Conservation (phyloP, 2,888 invertebrate species). For the Volucella inanis region DNA sequence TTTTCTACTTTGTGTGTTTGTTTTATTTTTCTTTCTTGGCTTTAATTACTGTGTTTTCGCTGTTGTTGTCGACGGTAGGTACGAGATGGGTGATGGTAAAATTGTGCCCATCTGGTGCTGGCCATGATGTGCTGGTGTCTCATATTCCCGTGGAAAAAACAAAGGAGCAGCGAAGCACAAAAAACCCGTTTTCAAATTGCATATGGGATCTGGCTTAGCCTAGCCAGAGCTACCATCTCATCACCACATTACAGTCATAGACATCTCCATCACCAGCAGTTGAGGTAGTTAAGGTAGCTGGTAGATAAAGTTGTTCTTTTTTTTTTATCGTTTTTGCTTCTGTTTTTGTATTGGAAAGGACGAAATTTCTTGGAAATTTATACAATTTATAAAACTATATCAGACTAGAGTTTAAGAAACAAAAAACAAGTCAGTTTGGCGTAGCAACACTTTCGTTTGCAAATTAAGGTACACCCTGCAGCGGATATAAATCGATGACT, state of each 20-base stretch:
- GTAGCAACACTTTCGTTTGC: slow-evolving; percentile 22
- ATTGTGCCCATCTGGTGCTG: slow-evolving; percentile 34
- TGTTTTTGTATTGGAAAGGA: not conserved
- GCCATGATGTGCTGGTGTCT: slow-evolving; percentile 2
- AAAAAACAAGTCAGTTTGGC: not conserved
- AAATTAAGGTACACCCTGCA: too few species aligned
- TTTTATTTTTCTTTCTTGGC: slow-evolving; percentile 24
- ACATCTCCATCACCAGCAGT: too few species aligned
- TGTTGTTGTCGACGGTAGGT: slow-evolving; percentile 11
- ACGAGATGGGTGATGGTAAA: too few species aligned
- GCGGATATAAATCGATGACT: too few species aligned
- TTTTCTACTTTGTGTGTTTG: slow-evolving; percentile 40
- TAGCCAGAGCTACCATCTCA: too few species aligned
- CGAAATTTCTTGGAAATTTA: slow-evolving; percentile 2
- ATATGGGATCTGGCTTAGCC: too few species aligned
- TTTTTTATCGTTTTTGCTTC: not conserved
- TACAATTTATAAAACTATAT: not conserved
- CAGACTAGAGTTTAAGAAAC: not conserved
- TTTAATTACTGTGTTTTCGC: slow-evolving; percentile 42
- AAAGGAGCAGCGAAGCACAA: slow-evolving; percentile 10
- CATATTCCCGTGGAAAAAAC: slow-evolving; percentile 5
- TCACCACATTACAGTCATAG: too few species aligned
- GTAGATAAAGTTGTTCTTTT: slow-evolving; percentile 2
- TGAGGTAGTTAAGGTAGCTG: not conserved
- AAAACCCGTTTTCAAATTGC: slow-evolving; percentile 8